Base-by-base conservation (phyloP, 2,113 vertebrate species). In the Genyomyrus donnyi region DNA sequence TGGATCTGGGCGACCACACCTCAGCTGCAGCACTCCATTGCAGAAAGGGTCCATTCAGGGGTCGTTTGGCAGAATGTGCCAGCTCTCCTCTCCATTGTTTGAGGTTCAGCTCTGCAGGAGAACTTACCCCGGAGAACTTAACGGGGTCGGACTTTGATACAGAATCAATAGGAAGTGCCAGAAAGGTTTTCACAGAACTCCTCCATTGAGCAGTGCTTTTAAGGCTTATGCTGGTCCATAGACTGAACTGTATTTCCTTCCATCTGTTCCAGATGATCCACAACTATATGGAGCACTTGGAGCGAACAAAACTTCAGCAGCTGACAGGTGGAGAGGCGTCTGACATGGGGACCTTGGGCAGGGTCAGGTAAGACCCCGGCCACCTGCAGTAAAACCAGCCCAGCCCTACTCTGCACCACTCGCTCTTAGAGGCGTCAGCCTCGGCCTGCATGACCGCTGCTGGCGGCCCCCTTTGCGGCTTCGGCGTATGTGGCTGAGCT, bases 251-350 rank as follows among this genome's bases (percentile, higher is more conserved):
- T 39, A 7, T 48, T 85, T 85, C 42, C 45, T 85, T 77, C 3
- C 87, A 24, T 89, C 2, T 21, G 50, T 91, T 91, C 80, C 94
- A 99, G 98, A 99, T 99, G 97, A 99, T 99, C 94, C 98, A 99
- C 96, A 99, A 97, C 96, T 99, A 99, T 90, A 99, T 99, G 98
- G 98, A 99, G 92, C 98, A 99, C 92, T 95, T 99, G 96, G 98
- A 99, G 95, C 97, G 98, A 91, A 97, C 96, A 85, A 99, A 99
- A 96, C 95, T 98, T 95, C 98, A 98, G 90, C 98, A 99, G 87
- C 93, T 96, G 77, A 90, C 93, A 1, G 94, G 95, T 88, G 92
- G 93, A 49, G 98, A 99, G 87, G 95, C 96, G 49, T 91, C 96
- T 70, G 98, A 99, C 88, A 93, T 96, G 10, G 94, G 93, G 91